Evolutionary conservation across 2,113 vertebrate genomes (phyloP).

Genomic region (Nerophis lumbriciformis): DNA sequence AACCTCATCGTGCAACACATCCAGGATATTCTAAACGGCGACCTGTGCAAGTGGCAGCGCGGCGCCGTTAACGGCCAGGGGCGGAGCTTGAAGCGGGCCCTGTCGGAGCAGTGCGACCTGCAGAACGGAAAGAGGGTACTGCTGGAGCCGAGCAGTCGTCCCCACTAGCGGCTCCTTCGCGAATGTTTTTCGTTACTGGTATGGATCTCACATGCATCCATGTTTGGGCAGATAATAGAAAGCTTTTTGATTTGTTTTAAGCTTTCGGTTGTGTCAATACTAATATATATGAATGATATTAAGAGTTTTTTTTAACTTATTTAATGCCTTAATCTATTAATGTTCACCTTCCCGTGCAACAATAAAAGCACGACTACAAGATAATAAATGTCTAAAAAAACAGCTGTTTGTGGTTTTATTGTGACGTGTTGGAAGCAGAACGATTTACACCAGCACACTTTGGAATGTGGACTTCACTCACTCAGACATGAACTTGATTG

Average conservation of each 20-base stretch:
- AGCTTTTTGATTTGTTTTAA: slow-evolving; percentile 21
- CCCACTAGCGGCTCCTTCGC: slow-evolving; percentile 70
- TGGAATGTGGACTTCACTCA: slow-evolving; percentile 54
- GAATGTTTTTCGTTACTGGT: neutral
- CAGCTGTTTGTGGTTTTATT: slow-evolving; percentile 70
- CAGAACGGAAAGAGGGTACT: slow-evolving; percentile 78
- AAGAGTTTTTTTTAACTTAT: slow-evolving; percentile 5
- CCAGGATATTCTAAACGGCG: slow-evolving; percentile 90
- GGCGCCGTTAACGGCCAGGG: slow-evolving; percentile 68
- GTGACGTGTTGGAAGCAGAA: slow-evolving; percentile 58
- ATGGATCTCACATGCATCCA: too few species aligned
- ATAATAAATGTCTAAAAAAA: slow-evolving; percentile 57
- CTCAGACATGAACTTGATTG: slow-evolving; percentile 27
- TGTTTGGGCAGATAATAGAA: neutral
- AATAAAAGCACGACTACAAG: slow-evolving; percentile 24
- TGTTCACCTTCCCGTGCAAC: slow-evolving; percentile 11
- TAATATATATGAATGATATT: slow-evolving; percentile 28
- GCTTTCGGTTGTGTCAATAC: slow-evolving; percentile 9
- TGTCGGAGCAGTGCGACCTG: slow-evolving; percentile 71
- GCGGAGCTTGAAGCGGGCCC: slow-evolving; percentile 77
- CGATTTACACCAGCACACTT: slow-evolving; percentile 46
- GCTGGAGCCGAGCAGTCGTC: slow-evolving; percentile 90
- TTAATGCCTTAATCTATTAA: slow-evolving; percentile 38
- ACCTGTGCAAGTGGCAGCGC: slow-evolving; percentile 92
- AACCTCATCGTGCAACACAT: slow-evolving; percentile 99